Percentiles rank a stretch among this genome's conserved stretches.
Evolutionary conservation across 2,888 invertebrate species (phyloP).

Genomic region (Xestia rhomboidea): DNA sequence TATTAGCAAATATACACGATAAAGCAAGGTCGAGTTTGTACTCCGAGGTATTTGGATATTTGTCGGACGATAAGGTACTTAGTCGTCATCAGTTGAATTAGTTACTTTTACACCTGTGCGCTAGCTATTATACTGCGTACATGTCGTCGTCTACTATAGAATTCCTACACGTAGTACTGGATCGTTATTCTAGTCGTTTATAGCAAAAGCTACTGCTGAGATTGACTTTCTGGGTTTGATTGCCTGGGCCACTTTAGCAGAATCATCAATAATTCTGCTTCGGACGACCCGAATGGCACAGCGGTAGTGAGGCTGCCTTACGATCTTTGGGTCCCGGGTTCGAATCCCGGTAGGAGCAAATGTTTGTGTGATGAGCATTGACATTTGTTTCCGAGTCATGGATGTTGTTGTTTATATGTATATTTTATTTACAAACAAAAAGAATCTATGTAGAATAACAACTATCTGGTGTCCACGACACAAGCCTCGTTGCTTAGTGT

Average conservation of each 20-base stretch:
- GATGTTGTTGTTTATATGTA: too few species aligned
- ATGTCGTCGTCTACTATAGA: neutral
- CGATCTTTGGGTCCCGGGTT: too few species aligned
- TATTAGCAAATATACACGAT: constrained; percentile 72
- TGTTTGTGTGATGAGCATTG: too few species aligned
- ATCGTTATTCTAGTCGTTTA: neutral
- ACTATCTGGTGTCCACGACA: too few species aligned
- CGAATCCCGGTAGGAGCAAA: too few species aligned
- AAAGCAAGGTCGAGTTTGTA: constrained; percentile 71
- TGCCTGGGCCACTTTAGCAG: neutral
- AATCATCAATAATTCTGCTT: too few species aligned
- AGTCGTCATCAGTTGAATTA: neutral
- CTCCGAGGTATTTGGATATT: constrained; percentile 43
- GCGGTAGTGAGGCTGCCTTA: too few species aligned
- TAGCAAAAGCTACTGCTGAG: neutral
- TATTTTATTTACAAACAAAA: too few species aligned
- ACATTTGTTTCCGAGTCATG: too few species aligned
- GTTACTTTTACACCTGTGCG: constrained; percentile 15
- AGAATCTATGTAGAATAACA: too few species aligned
- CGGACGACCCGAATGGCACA: too few species aligned
- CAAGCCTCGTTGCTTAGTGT: too few species aligned
- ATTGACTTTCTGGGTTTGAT: neutral
- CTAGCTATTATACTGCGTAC: neutral
- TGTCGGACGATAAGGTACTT: constrained; percentile 14
- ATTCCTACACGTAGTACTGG: neutral